Base-by-base conservation (phyloP, 2,797 vertebrate genomes). In the Staurois parvus region DNA sequence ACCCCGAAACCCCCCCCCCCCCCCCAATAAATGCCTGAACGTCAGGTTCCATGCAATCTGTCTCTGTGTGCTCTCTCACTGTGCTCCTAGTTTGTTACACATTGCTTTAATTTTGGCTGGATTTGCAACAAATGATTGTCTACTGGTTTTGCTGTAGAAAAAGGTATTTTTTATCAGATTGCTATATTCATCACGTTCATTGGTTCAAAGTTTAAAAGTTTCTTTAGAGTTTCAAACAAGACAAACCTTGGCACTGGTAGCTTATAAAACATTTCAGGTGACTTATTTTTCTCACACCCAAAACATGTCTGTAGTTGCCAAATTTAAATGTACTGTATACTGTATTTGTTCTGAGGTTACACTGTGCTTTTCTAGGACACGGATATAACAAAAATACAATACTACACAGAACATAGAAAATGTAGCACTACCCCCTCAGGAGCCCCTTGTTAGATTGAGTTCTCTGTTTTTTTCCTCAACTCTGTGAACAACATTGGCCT, bases 231-330 rank as follows among this genome's bases (percentile, higher is more conserved):
- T 56, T 32, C 56, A 68, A 34, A 21, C 29, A 70, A 52, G 45
- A 24, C 45, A 56, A 70, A 6, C 12, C 15, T 34, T 5, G 64
- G 52, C 42, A 34, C 30, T 32, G 48, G 26, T 68, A 79, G 11
- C 9, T 67, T 45, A 29, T 79, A 30, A 4, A 56, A 21, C 45
- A 66, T 45, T 66, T 66, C 40, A 66, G 10, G 66, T 66, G 70
- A 74, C 17, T 37, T 37, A 74, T 52, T 11, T 30, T 9, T 29
- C 28, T 82, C 80, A 74, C 80, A 66, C 80, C 80, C 80, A 30
- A 7, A 67, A 82, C 80, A 75, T 74, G 80, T 74, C 72, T 75
- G 80, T 66, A 82, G 28, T 48, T 82, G 80, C 28, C 40, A 45
- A 5, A 26, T 79, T 37, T 52, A 56, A 68, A 67, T 70, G 6